Evolutionary conservation across 2,888 invertebrate species (phyloP).

Genomic region (Hydropsyche betteni): DNA sequence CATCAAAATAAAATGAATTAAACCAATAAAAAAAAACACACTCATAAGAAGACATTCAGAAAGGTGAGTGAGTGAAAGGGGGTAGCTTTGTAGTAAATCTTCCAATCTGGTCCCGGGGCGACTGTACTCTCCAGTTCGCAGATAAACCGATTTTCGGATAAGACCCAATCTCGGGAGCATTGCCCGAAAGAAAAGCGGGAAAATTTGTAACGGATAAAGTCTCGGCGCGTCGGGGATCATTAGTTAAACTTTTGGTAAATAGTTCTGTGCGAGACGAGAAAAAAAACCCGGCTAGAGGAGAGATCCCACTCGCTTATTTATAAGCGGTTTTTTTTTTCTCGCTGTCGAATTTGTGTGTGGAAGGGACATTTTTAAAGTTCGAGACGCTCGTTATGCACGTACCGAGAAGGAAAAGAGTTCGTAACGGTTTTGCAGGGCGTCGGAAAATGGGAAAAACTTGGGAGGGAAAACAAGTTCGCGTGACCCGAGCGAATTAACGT

Average conservation of each 20-base stretch:
- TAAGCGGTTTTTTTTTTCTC: background rate
- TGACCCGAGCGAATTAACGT: conserved; percentile 18
- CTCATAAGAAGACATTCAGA: background rate
- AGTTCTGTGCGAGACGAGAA: background rate
- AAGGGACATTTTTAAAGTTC: conserved; percentile 1
- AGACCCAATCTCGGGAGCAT: conserved; percentile 34
- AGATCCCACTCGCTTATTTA: conserved; percentile 9
- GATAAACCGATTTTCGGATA: conserved; percentile 40
- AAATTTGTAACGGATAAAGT: conserved; percentile 21
- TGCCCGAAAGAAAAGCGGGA: conserved; percentile 8
- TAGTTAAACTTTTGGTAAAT: conserved; percentile 18
- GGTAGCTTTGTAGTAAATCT: conserved; percentile 31
- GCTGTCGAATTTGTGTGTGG: background rate
- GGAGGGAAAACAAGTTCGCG: conserved; percentile 11
- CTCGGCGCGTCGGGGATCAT: conserved; percentile 17
- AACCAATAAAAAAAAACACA: no score
- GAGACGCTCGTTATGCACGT: background rate
- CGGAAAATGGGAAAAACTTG: background rate
- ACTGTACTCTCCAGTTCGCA: conserved; percentile 9
- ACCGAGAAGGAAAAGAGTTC: no score
- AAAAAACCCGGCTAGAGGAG: background rate
- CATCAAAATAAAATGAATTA: no score
- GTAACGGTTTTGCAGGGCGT: background rate
- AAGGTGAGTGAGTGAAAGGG: background rate
- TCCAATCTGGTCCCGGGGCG: conserved; percentile 36